Evolutionary conservation across 2,888 invertebrate species (phyloP), one percentile per base, ranked within the genome.

Genomic region (Pecten maximus): DNA sequence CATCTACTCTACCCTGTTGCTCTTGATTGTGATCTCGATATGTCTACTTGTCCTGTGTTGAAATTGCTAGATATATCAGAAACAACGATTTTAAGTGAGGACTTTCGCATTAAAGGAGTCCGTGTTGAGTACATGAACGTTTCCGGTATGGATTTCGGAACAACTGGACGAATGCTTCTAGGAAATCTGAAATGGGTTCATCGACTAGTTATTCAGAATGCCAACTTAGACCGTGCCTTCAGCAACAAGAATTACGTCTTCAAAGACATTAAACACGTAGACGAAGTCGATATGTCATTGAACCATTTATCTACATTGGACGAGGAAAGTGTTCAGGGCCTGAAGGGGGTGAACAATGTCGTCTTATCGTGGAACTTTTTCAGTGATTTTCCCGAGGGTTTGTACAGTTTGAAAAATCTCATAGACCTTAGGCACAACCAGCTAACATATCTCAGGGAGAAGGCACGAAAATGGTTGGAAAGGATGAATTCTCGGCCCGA

Each of bases 91-190:
- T 74, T 28, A 74, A 74, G 35, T 35, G 35, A 19, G 0, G 74
- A 74, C 15, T 74, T 74, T 6, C 74, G 74, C 12, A 74, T 74
- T 4, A 74, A 0, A 35, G 74, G 74, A 74, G 74, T 28, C 0
- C 74, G 74, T 8, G 35, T 74, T 28, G 35, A 74, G 74, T 74
- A 74, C 28, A 74, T 74, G 74, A 74, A 74, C 74, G 74, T 74
- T 35, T 74, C 74, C 0, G 35, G 74, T 28, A 74, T 74, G 74
- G 74, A 74, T 74, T 74, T 74, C 28, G 74, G 23, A 35, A 35
- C 74, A 12, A 35, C 74, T 23, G 74, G 74, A 35, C 74, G 74
- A 28, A 28, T 74, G 28, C 15, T 74, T 19, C 16, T 74, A 28
- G 74, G 74, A 10, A 74, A 35, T 35, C 28, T 74, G 74, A 28